Evolutionary conservation across 2,888 invertebrate genomes (phyloP), one percentile per base, ranked within the genome.

Genomic region (Mesodorylaimus sp.): DNA sequence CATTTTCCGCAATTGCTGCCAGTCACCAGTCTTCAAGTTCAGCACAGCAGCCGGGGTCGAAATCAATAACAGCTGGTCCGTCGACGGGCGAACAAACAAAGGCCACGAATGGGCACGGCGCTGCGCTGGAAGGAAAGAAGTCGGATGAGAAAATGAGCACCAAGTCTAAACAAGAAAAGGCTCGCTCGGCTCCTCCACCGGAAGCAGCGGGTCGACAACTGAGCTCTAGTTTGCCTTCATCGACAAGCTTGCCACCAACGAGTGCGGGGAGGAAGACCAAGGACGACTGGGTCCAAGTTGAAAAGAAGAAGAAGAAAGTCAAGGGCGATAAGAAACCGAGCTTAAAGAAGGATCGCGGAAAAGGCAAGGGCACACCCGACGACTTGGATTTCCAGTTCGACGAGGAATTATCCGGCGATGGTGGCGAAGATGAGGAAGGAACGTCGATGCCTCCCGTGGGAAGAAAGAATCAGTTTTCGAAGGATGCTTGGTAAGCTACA

Each of bases 381-480:
- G 89, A 89, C 67, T 72, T 91, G 56, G 87, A 89, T 68, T 95
- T 95, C 72, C 85, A 88, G 72, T 86, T 95, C 66, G 93, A 95
- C 66, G 93, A 93, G 72, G 95, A 95, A 69, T 72, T 91, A 55
- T 85, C 86, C 52, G 71, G 59, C 26, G 55, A 59, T 19, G 82
- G 82, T 1, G 78, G 79, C 51, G 84, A 83, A 21, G 73, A 84
- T 53, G 78, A 79, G 46, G 86, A 86, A 70, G n/a, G n/a, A n/a
- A n/a, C n/a, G n/a, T 81, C 79, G 55, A 81, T 86, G 72, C 77
- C 83, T 5, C 16, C 19, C 28, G 47, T n/a, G 7, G 7, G 32
- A 3, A n/a, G 47, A 13, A 36, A 46, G 7, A 46, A 46, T 21
- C 36, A 46, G 10, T 46, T 46, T 38, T 5, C 47, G 16, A 23